A percentile compares a stretch with the other conserved stretches of the same genome.
These are phyloP conservation scores for Cephalopholis sonnerati DNA, from an alignment of 2,113 vertebrate species.

Conservation along the genomic window DNA sequence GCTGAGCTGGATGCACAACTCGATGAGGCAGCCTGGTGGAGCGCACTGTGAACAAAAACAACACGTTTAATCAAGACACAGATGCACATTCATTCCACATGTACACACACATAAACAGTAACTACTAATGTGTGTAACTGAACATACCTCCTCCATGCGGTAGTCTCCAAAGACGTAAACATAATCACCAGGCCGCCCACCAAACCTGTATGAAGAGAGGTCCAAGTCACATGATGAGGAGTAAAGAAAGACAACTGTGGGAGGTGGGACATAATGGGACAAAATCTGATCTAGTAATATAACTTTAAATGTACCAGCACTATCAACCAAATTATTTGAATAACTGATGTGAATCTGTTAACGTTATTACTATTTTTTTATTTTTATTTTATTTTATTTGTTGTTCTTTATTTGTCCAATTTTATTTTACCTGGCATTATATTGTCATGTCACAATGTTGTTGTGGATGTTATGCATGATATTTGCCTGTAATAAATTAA, in stretches of 20 bases:
- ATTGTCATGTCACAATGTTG: no score
- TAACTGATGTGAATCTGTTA: no score
- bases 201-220: conserved; percentile 86
- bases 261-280: neutral
- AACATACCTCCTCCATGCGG: conserved; percentile 94
- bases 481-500: no score
- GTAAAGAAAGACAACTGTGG: neutral
- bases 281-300: no score
- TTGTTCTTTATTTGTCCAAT: no score
- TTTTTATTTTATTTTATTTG: no score
- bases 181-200: conserved; percentile 93
- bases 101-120: neutral
- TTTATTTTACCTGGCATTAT: no score
- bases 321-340: no score
- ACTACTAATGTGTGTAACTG: neutral
- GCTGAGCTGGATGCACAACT: conserved; percentile 97
- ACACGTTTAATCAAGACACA: neutral
- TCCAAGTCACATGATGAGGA: neutral
- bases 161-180: conserved; percentile 94
- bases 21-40: conserved; percentile 97
- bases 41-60: conserved; percentile 88
- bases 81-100: neutral
- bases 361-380: no score
- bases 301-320: no score
- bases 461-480: no score